Evolutionary conservation across 2,797 vertebrate species (phyloP).

Genomic region (Hydrocynus forskahlii): DNA sequence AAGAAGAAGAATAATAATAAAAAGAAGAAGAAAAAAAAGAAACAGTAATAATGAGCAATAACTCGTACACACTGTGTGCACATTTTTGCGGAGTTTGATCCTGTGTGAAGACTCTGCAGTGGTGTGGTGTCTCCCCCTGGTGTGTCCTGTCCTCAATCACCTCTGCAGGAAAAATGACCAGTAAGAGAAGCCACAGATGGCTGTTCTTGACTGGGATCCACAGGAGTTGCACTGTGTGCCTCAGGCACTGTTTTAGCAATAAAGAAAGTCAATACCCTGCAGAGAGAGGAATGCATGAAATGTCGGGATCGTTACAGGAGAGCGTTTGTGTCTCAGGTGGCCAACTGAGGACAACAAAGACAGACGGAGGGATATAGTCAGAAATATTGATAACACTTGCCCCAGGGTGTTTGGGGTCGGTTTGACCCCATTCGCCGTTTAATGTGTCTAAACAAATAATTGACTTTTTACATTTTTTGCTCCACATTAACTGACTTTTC

Average conservation of each 20-base stretch:
- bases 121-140: constrained; percentile 39
- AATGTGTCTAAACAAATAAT: too few species aligned
- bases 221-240: background rate
- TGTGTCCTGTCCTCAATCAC: background rate
- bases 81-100: too few species aligned
- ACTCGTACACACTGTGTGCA: background rate
- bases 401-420: background rate
- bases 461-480: too few species aligned
- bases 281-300: background rate
- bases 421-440: too few species aligned
- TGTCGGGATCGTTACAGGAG: background rate
- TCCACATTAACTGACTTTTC: too few species aligned
- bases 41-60: too few species aligned
- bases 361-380: background rate
- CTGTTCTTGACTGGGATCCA: background rate
- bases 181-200: background rate
- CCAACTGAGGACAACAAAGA: background rate
- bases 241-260: background rate
- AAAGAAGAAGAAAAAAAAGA: too few species aligned
- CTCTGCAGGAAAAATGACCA: background rate
- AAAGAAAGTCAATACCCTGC: background rate
- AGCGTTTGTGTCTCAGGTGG: background rate
- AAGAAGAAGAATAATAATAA: too few species aligned
- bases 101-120: background rate
- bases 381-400: background rate